Evolutionary conservation across 1,140 invertebrate species (phyloP).

Genomic region (Muscidifurax raptorellus): DNA sequence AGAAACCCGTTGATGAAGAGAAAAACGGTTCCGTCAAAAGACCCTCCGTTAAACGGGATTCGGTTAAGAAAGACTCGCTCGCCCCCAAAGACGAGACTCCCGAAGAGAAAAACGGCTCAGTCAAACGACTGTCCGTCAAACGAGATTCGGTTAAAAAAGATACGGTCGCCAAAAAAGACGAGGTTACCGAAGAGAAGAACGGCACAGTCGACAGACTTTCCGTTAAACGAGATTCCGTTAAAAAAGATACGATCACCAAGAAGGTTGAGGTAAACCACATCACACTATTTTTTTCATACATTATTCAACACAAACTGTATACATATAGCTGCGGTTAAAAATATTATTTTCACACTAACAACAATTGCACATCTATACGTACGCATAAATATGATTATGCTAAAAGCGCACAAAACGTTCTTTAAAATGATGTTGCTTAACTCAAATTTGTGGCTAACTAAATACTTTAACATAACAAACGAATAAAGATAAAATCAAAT

Average conservation of each 20-base stretch:
- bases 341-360: background rate
- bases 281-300: background rate
- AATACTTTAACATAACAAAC: background rate
- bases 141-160: conserved; percentile 33
- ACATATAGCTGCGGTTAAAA: background rate
- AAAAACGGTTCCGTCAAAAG: conserved; percentile 26
- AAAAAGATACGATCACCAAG: conserved; percentile 32
- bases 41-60: conserved; percentile 21
- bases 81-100: conserved; percentile 10
- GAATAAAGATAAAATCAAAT: background rate
- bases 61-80: conserved; percentile 22
- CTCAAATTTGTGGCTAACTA: background rate
- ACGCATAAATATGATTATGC: no score
- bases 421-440: background rate
- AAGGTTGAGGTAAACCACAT: conserved; percentile 30
- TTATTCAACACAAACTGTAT: background rate
- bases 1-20: background rate
- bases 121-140: conserved; percentile 19
- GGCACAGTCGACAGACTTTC: background rate
- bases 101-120: conserved; percentile 15
- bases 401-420: background rate
- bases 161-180: conserved; percentile 20
- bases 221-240: conserved; percentile 27
- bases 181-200: conserved; percentile 11
- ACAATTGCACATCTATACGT: no score